These are phyloP conservation scores for Siderastrea siderea DNA, from an alignment of 92 coral and sea anemone species.

Conservation along the genomic window DNA sequence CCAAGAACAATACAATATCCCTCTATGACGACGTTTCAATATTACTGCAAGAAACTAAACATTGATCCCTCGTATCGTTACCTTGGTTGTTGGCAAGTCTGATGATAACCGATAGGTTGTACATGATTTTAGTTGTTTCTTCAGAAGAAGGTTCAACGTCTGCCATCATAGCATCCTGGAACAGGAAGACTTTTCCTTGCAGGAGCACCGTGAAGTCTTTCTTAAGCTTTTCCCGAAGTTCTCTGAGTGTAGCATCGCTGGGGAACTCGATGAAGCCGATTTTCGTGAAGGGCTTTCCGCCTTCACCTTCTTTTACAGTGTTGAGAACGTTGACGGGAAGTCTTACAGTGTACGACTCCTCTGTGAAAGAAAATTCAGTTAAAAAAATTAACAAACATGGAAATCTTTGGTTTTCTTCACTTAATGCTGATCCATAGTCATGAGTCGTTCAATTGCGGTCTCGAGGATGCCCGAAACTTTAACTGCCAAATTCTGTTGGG, in stretches of 20 bases:
- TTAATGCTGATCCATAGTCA: no score
- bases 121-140: conserved; percentile 48
- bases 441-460: no score
- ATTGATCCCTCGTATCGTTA: background rate
- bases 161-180: conserved; percentile 72
- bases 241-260: conserved; percentile 62
- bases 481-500: no score
- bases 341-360: conserved; percentile 72
- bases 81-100: conserved; percentile 49
- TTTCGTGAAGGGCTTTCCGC: conserved; percentile 62
- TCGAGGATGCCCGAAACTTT: no score
- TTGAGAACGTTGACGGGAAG: conserved; percentile 81
- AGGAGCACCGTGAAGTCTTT: conserved; percentile 33
- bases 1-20: no score
- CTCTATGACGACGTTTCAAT: no score
- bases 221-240: conserved; percentile 42
- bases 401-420: no score
- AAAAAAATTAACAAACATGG: no score
- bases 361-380: conserved; percentile 17
- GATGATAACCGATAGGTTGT: conserved; percentile 75
- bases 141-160: conserved; percentile 69
- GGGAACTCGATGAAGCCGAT: conserved; percentile 79
- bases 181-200: conserved; percentile 50
- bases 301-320: conserved; percentile 36
- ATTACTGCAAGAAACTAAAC: background rate